Base-by-base conservation (phyloP, 2,888 invertebrate species). In the Trimorus sp. region DNA sequence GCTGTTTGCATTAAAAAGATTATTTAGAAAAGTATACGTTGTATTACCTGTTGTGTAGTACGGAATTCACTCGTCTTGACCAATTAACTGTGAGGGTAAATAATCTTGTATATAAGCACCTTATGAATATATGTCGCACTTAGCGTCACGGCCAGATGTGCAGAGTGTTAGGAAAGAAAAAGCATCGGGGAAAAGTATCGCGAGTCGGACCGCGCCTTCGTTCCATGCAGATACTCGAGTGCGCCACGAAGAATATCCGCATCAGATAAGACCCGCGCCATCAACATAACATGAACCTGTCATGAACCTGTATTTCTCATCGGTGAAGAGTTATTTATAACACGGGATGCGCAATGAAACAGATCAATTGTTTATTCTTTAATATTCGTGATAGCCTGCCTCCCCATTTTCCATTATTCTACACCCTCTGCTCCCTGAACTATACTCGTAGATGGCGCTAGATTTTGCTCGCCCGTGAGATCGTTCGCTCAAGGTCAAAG, bases 21-120 rank as follows among this genome's bases (percentile, higher is more conserved):
- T 54, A 54, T 70, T 54, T 66, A 74, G 76, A 54, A 49, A 76
- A 71, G 38, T 80, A 53, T 56, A 69, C 65, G 70, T 76, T 76
- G 79, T 80, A 71, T 54, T 80, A 76, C 66, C 60, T 60, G 60
- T 71, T 66, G 76, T 66, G 49, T 12, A 65, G 56, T 80, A 76
- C 71, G 66, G 68, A 71, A 73, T 76, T 63, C 66, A 80, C 49
- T 71, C 75, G 80, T 78, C 74, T 78, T 78, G 78, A 56, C 66
- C 70, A 82, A 78, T 70, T 82, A 77, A 74, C 66, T 75, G 63
- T 59, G 70, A 78, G 78, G 74, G 69, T 82, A 82, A 78, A 82
- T 74, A 74, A 82, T 82, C 69, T 78, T 82, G 77, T 82, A 82
- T 49, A 78, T 77, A 78, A 77, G 77, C 77, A 77, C 74, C 76